Percentiles rank a stretch among this genome's conserved stretches.
Conservation (phyloP, 1,140 invertebrate species). For the Drosophila sproati region DNA sequence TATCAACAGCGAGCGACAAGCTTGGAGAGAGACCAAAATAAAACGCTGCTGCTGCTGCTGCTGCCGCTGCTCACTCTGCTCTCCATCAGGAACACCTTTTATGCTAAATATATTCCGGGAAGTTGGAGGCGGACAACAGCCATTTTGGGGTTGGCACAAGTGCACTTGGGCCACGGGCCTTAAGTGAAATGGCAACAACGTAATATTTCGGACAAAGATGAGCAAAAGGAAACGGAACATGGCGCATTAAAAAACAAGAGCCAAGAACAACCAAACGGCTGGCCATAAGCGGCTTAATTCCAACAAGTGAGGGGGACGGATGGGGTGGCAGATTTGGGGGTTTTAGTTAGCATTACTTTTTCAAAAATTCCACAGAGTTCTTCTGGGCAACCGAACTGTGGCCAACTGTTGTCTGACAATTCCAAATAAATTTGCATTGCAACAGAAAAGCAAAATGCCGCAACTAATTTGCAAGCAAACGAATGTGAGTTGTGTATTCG, state of each 20-base stretch:
- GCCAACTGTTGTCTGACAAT: conserved; percentile 16
- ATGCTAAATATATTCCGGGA: conserved; percentile 72
- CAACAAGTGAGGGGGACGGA: conserved; percentile 2
- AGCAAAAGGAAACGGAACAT: conserved; percentile 22
- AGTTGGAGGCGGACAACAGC: conserved; percentile 45
- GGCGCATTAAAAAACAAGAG: conserved; percentile 68
- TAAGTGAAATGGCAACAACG: conserved; percentile 77
- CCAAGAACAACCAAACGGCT: conserved; percentile 48
- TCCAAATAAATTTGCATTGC: conserved; percentile 26
- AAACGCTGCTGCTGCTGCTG: too few relatives aligned
- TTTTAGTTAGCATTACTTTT: conserved; percentile 19
- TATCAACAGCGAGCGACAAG: conserved; percentile 63
- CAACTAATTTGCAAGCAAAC: conserved; percentile 59
- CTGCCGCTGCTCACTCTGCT: not conserved
- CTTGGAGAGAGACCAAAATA: conserved; percentile 27
- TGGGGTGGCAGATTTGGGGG: too few relatives aligned
- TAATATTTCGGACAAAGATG: conserved; percentile 49
- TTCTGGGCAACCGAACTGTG: not conserved
- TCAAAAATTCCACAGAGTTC: conserved; percentile 31
- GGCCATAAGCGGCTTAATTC: conserved; percentile 76
- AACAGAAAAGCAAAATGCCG: conserved; percentile 44
- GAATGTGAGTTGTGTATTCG: conserved; percentile 1
- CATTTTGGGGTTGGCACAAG: conserved; percentile 70
- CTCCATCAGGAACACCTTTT: conserved; percentile 60
- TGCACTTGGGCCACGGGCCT: conserved; percentile 75